Base-by-base conservation (phyloP, 2,113 vertebrate genomes). In the Sula dactylatra region DNA sequence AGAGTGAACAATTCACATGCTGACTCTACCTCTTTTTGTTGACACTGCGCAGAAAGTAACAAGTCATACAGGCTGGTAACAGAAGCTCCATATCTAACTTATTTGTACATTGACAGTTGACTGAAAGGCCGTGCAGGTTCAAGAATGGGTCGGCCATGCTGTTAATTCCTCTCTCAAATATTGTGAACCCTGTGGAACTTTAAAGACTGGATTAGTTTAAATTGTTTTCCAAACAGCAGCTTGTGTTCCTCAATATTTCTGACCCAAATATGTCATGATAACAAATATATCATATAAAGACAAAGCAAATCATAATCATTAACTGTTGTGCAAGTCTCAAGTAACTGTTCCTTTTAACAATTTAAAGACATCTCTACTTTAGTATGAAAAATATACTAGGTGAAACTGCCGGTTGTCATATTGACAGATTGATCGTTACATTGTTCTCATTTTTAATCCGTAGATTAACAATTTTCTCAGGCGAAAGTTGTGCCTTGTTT, bases 191-290 rank as follows among this genome's bases (percentile, higher is more conserved):
- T 44, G 82, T 92, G 72, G 69, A 42, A 73, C 93, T 96, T 94
- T 93, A 76, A 92, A 94, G 62, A 31, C 76, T 44, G 76, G 69
- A 72, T 90, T 71, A n/a, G 55, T n/a, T 82, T 73, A 50, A 71
- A 34, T 44, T 94, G 94, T 97, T 97, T 97, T 88, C 73, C 54
- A 44, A 96, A 91, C 70, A 94, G 61, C 76, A 95, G 42, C 78
- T 86, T 94, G 45, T 69, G 16, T 97, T 97, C 88, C 77, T 97
- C 72, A 42, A 11, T 82, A 65, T 77, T 97, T 72, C 84, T 97
- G 97, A 97, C 98, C 97, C 95, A 94, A 92, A 97, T 96, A 91
- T 97, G 95, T 97, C 97, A 90, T 22, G 27, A 32, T 91, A 97
- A 95, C 64, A 94, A 96, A 97, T 24, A 83, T 83, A 74, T 94